Conservation (phyloP, 2,113 vertebrate species). For the Ptilorrhoa leucosticta region DNA sequence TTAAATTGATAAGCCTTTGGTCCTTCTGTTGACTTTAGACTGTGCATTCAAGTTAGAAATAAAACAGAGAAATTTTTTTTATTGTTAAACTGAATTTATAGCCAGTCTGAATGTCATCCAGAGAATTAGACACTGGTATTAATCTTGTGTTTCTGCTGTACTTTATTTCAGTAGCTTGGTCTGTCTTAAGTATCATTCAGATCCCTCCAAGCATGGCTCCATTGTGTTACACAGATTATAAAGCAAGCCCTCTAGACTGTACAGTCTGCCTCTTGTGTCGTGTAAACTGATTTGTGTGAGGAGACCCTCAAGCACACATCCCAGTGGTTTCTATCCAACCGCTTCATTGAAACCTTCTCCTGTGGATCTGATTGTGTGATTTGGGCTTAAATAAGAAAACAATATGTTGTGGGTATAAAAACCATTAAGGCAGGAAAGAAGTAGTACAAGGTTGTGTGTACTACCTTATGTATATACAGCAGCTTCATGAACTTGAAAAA, state of each 20-base stretch:
- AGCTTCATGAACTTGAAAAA: neutral
- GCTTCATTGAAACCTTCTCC: neutral
- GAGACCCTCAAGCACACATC: neutral
- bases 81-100: neutral
- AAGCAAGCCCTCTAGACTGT: neutral
- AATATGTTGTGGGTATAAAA: fast-evolving
- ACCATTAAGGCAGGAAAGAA: neutral
- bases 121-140: neutral
- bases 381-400: neutral
- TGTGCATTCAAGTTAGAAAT: neutral
- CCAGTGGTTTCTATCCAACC: neutral
- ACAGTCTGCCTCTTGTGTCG: neutral
- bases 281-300: neutral
- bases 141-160: neutral
- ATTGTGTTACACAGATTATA: neutral
- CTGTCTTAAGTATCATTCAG: neutral
- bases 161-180: neutral
- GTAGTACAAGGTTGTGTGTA: neutral
- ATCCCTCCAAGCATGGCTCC: neutral
- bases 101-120: neutral
- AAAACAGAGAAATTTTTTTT: neutral
- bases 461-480: neutral
- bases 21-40: neutral
- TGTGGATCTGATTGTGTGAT: neutral
- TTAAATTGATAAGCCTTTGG: neutral